Evolutionary conservation across 1,140 invertebrate species (phyloP), one percentile per base, ranked within the genome.

Genomic region (Gryon sp.): DNA sequence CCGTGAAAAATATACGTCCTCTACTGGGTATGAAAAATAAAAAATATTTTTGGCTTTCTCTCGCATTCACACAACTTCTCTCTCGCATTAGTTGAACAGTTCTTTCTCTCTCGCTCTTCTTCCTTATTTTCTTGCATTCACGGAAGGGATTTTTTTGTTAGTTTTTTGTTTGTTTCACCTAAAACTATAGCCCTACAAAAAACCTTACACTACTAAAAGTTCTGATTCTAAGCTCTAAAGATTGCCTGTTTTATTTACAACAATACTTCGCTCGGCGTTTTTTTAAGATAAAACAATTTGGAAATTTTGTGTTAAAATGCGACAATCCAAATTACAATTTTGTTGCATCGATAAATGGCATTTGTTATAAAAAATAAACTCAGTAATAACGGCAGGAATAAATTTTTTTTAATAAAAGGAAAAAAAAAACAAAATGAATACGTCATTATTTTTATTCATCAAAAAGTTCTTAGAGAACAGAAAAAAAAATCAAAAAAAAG

Each of bases 21-120:
- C 76, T 80, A 80, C 76, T 75, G 69, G 74, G 77, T 80, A 79
- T 80, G 80, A 80, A 82, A 82, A 82, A 80, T 82, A 82, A 79
- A 81, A 82, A 82, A 82, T 78, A 81, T 82, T 82, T 82, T 82
- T 62, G 79, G 74, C 77, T 59, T 76, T 78, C 78, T 80, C 73
- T 69, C 62, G 40, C 43, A 19, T 20, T 30, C 38, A n/a, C n/a
- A n/a, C n/a, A n/a, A n/a, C n/a, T n/a, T n/a, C n/a, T n/a, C n/a
- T n/a, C n/a, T n/a, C n/a, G n/a, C n/a, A n/a, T n/a, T n/a, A n/a
- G n/a, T n/a, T n/a, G n/a, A n/a, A n/a, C n/a, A n/a, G n/a, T n/a
- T 30, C 30, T 6, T 2, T 34, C 26, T 46, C 28, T 53, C 26
- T 50, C 43, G 4, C 43, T 34, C 40, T 59, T n/a, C n/a, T n/a